Base-by-base conservation (phyloP, 2,113 vertebrate species). In the Nibea albiflora region DNA sequence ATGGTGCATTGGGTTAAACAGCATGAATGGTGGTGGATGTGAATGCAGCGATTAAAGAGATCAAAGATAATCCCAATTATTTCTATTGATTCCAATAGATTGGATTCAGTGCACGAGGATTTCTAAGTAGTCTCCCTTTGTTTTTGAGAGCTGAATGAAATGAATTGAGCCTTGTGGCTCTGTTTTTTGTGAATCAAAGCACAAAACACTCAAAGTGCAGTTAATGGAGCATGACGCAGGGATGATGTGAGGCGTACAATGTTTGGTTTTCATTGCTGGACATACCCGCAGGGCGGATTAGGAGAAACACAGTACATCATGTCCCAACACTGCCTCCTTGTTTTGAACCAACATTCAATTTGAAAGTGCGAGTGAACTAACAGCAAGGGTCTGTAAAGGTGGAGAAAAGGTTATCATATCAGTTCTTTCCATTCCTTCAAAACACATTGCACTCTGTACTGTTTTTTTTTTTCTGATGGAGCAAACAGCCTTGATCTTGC, bases 381-480 rank as follows among this genome's bases (percentile, higher is more conserved):
- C 49, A 42, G 12, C 31, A 42, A n/a, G 7, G 11, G n/a, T 15
- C 22, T 19, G 3, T 0, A 60, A 22, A 64, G 11, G n/a, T 39
- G 9, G 10, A 54, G 20, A 53, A 70, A 68, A 81, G 62, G 49
- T 56, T 42, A 20, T 82, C 19, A 73, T 69, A 68, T 54, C 22
- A 49, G 11, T 14, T 19, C 39, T 35, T 81, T 85, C 35, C 15
- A 39, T 35, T 47, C 35, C 19, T 20, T 60, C 52, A 70, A 68
- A 73, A 83, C 35, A 56, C 62, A 35, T 16, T 52, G 12, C 35
- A 54, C 19, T 57, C 42, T 22, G 26, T 24, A 3, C 0, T 46
- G 12, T 44, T 76, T 35, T 26, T 44, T 76, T 35, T 26, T 26
- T 70, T 52, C 54, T 39, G 9, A 67, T 80, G 49, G n/a, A n/a